phyloP scores from a whole-genome alignment of 2,888 invertebrate genomes.

The Lasioglossum calceatum region DNA sequence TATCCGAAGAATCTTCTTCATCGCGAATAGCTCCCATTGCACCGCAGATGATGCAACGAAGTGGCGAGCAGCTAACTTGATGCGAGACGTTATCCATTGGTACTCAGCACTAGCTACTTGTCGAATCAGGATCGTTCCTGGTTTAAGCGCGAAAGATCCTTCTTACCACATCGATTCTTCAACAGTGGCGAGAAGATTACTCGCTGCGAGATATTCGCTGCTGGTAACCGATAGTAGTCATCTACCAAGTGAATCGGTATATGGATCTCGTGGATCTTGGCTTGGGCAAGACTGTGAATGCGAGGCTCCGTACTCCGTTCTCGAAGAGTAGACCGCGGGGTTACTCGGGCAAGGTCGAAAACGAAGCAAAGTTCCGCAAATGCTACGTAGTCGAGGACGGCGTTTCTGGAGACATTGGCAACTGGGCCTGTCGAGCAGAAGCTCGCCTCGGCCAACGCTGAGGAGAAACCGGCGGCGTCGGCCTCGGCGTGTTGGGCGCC shows the following conservation, averaged over 20 bases:
- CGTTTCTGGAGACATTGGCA: slow-evolving; percentile 76
- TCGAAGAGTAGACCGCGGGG: background rate
- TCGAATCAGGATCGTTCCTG: background rate
- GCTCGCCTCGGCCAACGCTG: slow-evolving; percentile 86
- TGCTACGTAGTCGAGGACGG: slow-evolving; percentile 78
- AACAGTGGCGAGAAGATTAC: background rate
- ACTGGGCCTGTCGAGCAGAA: slow-evolving; percentile 74
- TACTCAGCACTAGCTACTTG: background rate
- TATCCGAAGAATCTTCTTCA: background rate
- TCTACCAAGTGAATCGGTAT: background rate
- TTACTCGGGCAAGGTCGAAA: slow-evolving; percentile 59
- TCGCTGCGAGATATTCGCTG: background rate
- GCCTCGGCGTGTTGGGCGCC: slow-evolving; percentile 90
- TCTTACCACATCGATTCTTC: background rate
- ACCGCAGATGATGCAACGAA: background rate
- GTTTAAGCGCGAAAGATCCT: background rate
- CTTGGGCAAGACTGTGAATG: background rate
- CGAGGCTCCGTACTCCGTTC: background rate
- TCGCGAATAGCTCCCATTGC: background rate
- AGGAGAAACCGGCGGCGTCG: slow-evolving; percentile 92
- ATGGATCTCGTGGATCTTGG: background rate
- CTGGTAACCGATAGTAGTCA: slow-evolving; percentile 3
- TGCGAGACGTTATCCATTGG: background rate
- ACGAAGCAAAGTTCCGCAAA: slow-evolving; percentile 50
- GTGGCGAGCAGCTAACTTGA: background rate